A percentile compares a stretch with the other conserved stretches of the same genome.
Conservation (phyloP, 2,888 invertebrate species). For the Agrilus biguttatus region DNA sequence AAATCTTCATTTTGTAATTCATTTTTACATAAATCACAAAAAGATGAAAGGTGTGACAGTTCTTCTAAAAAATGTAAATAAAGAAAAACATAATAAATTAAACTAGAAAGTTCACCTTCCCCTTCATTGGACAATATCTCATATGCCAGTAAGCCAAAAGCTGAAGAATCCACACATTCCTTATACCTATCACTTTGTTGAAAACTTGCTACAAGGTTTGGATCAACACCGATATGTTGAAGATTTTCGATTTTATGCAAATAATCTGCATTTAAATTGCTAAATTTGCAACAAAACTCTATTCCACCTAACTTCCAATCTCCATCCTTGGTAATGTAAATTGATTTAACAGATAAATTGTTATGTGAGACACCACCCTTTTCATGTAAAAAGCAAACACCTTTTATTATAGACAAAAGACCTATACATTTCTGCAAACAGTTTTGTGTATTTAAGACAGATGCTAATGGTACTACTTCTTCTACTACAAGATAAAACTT, state of each 20-base stretch:
- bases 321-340: slow-evolving; percentile 73
- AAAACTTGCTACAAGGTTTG: slow-evolving; percentile 44
- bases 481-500: slow-evolving; percentile 70
- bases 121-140: slow-evolving; percentile 51
- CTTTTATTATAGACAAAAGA: slow-evolving; percentile 64
- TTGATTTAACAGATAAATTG: slow-evolving; percentile 62
- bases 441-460: slow-evolving; percentile 48
- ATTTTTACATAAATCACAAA: slow-evolving; percentile 53
- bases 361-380: slow-evolving; percentile 71
- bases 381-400: slow-evolving; percentile 70
- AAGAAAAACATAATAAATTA: slow-evolving; percentile 17
- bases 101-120: slow-evolving; percentile 31
- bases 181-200: slow-evolving; percentile 32
- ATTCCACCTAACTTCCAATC: slow-evolving; percentile 80
- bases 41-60: slow-evolving; percentile 52
- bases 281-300: slow-evolving; percentile 60
- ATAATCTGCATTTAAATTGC: slow-evolving; percentile 49
- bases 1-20: slow-evolving; percentile 53
- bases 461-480: slow-evolving; percentile 60
- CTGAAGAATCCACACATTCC: slow-evolving; percentile 59
- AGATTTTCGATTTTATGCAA: slow-evolving; percentile 48
- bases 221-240: slow-evolving; percentile 58
- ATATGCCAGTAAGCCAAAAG: slow-evolving; percentile 60
- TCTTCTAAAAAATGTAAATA: slow-evolving; percentile 38
- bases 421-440: slow-evolving; percentile 76